Evolutionary conservation across 2,888 invertebrate species (phyloP), one percentile per base, ranked within the genome.

Genomic region (Autographa pulchrina): DNA sequence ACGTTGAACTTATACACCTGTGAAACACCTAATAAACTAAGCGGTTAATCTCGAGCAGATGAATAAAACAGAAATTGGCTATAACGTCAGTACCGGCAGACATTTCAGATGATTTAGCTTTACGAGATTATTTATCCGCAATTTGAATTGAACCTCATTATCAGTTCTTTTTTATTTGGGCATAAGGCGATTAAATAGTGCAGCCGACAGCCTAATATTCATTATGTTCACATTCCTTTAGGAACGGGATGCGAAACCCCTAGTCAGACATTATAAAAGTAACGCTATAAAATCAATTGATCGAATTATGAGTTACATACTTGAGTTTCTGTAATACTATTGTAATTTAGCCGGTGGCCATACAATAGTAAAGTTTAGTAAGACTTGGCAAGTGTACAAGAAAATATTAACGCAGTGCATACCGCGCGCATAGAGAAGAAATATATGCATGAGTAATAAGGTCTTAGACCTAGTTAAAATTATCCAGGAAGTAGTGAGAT

Each of bases 341-440:
- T 60, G 70, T 73, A 72, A 77, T 81, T 76, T 79, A 68, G 73
- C 73, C 70, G 69, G 62, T 75, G 73, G 69, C 69, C 65, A 73
- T 80, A 78, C 75, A 72, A 75, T 72, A 77, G 78, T 80, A 74
- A 78, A 74, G 77, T 79, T 68, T 78, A 63, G 75, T 77, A 59
- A 80, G 73, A 77, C 70, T 85, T 85, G 85, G 85, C 85, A 85
- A 81, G 58, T 70, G 78, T 81, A 85, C 85, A 86, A 85, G 82
- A 85, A 84, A 84, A 83, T 85, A 85, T 85, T 84, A 84, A 86
- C 79, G 80, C 68, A 75, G 77, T 85, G 86, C 85, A 82, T 82
- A 81, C 83, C 81, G 65, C 62, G 74, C 75, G 76, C 69, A 72
- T 75, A 67, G 78, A 56, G 63, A 76, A 68, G 78, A 75, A 80